These are phyloP conservation scores for Melipona bicolor DNA, from an alignment of 2,888 invertebrate genomes.

Conservation along the genomic window DNA sequence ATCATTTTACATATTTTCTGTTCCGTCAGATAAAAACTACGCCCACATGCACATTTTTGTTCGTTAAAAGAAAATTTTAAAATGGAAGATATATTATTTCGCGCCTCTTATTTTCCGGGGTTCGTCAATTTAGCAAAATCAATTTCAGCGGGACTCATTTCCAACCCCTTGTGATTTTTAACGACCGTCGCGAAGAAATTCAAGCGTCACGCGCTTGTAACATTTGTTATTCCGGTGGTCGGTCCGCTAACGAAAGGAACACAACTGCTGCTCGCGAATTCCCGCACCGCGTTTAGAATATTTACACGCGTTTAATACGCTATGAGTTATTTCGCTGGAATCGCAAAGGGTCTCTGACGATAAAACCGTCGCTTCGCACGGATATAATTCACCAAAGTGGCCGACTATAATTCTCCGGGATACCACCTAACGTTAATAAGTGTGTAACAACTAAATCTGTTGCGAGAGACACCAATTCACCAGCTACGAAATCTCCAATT, in stretches of 20 bases:
- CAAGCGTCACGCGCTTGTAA: not conserved
- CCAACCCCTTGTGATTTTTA: not conserved
- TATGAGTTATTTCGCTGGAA: slow-evolving; percentile 40
- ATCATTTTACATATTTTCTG: too few species aligned
- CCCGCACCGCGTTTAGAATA: slow-evolving; percentile 13
- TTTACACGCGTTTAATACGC: slow-evolving; percentile 47
- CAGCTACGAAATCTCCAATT: not conserved
- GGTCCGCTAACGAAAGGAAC: slow-evolving; percentile 7
- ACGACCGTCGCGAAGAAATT: slow-evolving; percentile 19
- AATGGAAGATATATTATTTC: too few species aligned
- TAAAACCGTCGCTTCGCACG: slow-evolving; percentile 39
- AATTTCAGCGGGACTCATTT: too few species aligned
- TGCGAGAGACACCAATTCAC: slow-evolving; percentile 21
- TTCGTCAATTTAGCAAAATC: too few species aligned
- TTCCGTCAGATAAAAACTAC: too few species aligned
- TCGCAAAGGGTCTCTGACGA: slow-evolving; percentile 39
- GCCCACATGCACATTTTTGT: too few species aligned
- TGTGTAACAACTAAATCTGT: slow-evolving; percentile 30
- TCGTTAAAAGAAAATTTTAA: too few species aligned
- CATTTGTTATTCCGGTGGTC: slow-evolving; percentile 39
- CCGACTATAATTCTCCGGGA: slow-evolving; percentile 30
- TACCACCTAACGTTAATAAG: slow-evolving; percentile 49
- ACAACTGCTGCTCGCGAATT: not conserved
- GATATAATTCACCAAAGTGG: not conserved
- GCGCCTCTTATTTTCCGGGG: too few species aligned